Evolutionary conservation across 2,888 invertebrate species (phyloP), one percentile per base, ranked within the genome.

Genomic region (Cheilosia grossa): DNA sequence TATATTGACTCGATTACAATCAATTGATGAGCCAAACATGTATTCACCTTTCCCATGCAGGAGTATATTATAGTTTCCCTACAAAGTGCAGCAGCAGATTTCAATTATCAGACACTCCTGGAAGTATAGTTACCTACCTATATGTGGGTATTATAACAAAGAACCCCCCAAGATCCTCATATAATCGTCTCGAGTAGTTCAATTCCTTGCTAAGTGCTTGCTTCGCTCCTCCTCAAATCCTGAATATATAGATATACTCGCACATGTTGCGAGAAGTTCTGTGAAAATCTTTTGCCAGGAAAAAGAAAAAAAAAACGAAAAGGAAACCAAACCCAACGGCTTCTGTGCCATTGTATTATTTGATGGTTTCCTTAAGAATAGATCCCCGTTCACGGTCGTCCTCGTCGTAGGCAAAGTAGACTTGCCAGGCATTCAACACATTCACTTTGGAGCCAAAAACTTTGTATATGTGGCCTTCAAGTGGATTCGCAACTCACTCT

Each of bases 21-120:
- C 63, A 69, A 80, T 75, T 83, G 80, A 75, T 70, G 74, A 80
- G 70, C 59, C 79, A 30, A 53, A 73, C 2, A 21, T 21, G 21
- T 53, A 66, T 40, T 56, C 63, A 47, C 24, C 19, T 37, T 63
- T 51, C 9, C n/a, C 21, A 27, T 17, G 42, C n/a, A 27, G 17
- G 17, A 33, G 21, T 15, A 19, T n/a, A n/a, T n/a, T n/a, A n/a
- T 2, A 69, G 33, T 47, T 64, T n/a, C 53, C 27, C 59, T n/a
- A 49, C 19, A 59, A 73, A 79, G 64, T 83, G 66, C 64, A 74
- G 33, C 74, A 73, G 69, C 53, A 69, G 79, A 79, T 79, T 83
- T 83, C 79, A 80, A 74, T 78, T 74, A 80, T 79, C 58, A 70
- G 59, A 42, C 72, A 78, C 61, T 82, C 33, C 49, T 42, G 49